phyloP scores from a whole-genome alignment of 2,113 vertebrate genomes.

The Pteruthius melanotis region DNA sequence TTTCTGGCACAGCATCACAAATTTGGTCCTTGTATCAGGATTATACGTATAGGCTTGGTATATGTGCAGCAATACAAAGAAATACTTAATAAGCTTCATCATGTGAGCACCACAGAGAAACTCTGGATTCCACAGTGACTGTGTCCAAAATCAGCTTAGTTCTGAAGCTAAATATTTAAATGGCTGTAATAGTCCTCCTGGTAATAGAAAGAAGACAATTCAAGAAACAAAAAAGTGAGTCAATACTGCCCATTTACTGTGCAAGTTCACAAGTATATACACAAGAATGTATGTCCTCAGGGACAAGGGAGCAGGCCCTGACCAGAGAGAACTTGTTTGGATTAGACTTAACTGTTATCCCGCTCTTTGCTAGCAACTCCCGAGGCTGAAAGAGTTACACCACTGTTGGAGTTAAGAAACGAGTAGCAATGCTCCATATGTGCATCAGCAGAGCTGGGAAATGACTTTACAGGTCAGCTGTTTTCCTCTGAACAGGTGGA shows the following conservation, averaged over 20 bases:
- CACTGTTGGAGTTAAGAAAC: background rate
- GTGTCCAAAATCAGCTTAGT: background rate
- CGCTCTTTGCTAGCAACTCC: background rate
- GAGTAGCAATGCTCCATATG: background rate
- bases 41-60: background rate
- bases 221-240: background rate
- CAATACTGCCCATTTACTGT: background rate
- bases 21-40: background rate
- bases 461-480: slow-evolving; percentile 14
- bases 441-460: background rate
- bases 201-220: background rate
- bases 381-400: background rate
- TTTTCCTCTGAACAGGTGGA: slow-evolving; percentile 16
- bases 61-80: background rate
- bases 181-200: background rate
- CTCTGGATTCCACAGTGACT: background rate
- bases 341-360: background rate
- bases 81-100: background rate
- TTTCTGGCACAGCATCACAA: background rate
- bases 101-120: background rate
- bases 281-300: background rate
- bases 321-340: background rate
- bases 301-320: background rate
- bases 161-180: background rate
- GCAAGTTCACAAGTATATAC: background rate